These are phyloP conservation scores for Pempheris klunzingeri DNA, from an alignment of 2,797 vertebrate species.

Conservation along the genomic window DNA sequence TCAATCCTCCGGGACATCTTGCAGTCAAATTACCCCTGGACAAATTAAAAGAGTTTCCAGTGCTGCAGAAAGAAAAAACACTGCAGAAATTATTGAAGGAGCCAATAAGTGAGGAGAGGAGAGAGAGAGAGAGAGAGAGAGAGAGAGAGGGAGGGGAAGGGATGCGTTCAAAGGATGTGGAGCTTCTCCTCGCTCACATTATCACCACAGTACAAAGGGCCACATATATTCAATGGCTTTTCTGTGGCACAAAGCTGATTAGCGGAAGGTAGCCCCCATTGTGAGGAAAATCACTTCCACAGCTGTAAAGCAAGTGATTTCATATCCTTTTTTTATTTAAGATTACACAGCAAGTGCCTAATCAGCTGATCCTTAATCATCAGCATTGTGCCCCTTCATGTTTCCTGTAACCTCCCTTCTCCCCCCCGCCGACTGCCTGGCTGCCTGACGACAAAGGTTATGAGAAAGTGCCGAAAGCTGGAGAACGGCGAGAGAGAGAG, in stretches of 20 bases:
- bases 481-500: conserved; percentile 7
- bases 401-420: conserved; percentile 68
- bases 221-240: conserved; percentile 80
- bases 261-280: conserved; percentile 82
- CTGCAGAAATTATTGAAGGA: conserved; percentile 51
- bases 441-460: conserved; percentile 56
- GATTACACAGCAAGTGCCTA: conserved; percentile 86
- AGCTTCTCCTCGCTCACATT: conserved; percentile 71
- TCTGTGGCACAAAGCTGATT: conserved; percentile 85
- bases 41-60: conserved; percentile 64
- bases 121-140: conserved; percentile 2
- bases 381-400: conserved; percentile 78
- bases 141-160: conserved; percentile 10
- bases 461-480: conserved; percentile 39
- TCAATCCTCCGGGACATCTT: conserved; percentile 56
- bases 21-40: conserved; percentile 61
- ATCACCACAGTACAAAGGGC: conserved; percentile 77
- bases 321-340: conserved; percentile 84
- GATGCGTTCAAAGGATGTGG: conserved; percentile 52
- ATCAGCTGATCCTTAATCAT: conserved; percentile 87
- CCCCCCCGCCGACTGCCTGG: neutral
- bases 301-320: conserved; percentile 85
- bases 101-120: conserved; percentile 40
- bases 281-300: conserved; percentile 84
- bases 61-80: neutral